Base-by-base conservation (phyloP, 2,797 vertebrate species). In the Leontocebus nigricollis region DNA sequence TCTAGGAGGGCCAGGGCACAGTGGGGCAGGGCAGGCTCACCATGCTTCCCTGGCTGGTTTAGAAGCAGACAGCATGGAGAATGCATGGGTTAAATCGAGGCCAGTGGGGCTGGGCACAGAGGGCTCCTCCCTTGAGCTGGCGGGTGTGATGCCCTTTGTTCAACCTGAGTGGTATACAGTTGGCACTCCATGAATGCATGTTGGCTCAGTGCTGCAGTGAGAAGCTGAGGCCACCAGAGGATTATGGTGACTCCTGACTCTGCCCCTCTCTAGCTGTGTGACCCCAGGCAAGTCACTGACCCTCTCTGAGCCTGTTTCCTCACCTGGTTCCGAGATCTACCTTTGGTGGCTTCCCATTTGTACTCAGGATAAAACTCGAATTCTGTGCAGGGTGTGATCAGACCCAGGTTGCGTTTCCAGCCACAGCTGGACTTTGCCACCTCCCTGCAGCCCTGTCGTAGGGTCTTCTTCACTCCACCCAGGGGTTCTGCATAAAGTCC, bases 251-350 rank as follows among this genome's bases (percentile, higher is more conserved):
- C n/a, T 24, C 67, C 85, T 55, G 55, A 61, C 76, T 44, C 41
- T 36, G 81, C 52, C 20, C 1, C n/a, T 46, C 15, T 57, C 44
- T 85, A 12, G 24, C 72, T 88, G 10, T 91, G 79, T 85, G 77
- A 55, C 52, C 73, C 13, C 8, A 1, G 22, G 75, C 86, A 57
- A 81, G 90, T 77, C 70, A 13, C 52, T 50, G 48, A 12, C 0
- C 72, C 75, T 95, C 72, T 82, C 39, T 76, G 86, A 88, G 67
- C 79, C 67, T 92, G 52, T 44, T 44, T 93, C 27, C 39, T 88
- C 50, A 22, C 64, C 55, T 59, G 83, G 26, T 75, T 86, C 41
- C 0, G 1, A 30, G 20, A 27, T 46, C 55, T 67, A 20, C 27
- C 67, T 67, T 33, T 36, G 70, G 72, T 30, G 36, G 64, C 61